Evolutionary conservation across 2,888 invertebrate species (phyloP), one percentile per base, ranked within the genome.

Genomic region (Drosophila affinis): DNA sequence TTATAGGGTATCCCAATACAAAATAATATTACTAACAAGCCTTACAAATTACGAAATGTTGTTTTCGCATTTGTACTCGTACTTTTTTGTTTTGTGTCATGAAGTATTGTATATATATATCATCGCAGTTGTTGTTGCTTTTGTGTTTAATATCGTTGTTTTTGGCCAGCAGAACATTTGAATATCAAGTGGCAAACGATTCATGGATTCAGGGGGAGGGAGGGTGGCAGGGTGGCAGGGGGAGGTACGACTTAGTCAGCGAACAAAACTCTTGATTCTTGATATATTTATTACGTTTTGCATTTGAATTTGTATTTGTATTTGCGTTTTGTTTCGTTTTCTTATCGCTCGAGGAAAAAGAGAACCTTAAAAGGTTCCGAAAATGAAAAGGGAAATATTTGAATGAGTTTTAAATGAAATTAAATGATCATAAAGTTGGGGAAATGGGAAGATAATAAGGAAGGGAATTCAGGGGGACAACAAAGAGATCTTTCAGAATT

Each of bases 1-100:
- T 7, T 14, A 6, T 14, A 39, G 39, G 39, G 39, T 39, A 39
- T 34, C 12, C 14, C 6, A 39, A 14, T 39, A 39, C 14, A 14
- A n/a, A 7, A n/a, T n/a, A 39, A 7, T n/a, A 39, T 39, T 39
- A 72, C 57, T 71, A 72, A 77, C 77, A 72, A 69, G 72, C 76
- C 72, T 79, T 85, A 82, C 88, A 81, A 82, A 85, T 79, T 81
- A 85, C 87, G 77, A 81, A 77, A 65, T 82, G 72, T 75, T 87
- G 65, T 85, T 87, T 78, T 54, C 59, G 55, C 56, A 71, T 71
- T 69, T 65, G 39, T 39, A 39, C 39, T 39, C 14, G 6, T 39
- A 7, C 14, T 3, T 39, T 14, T n/a, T 39, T 14, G 5, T 14
- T 39, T 49, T 64, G 49, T 74, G 53, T 27, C 24, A 17, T n/a